These are phyloP conservation scores for Bombylius discolor DNA, from an alignment of 2,888 invertebrate genomes.

Conservation along the genomic window DNA sequence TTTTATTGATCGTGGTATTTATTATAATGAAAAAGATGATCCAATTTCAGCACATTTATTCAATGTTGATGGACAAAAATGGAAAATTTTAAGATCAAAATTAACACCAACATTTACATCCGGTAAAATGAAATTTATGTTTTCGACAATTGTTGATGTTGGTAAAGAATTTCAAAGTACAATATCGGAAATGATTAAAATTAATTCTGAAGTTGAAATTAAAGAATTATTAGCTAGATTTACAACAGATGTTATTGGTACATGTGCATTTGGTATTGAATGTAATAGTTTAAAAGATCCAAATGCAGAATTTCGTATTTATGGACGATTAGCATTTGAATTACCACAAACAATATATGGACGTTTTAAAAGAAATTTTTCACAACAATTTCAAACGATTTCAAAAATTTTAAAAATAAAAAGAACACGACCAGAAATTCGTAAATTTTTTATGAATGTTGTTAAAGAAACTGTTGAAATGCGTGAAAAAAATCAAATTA, in stretches of 20 bases:
- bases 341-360: constrained; percentile 14
- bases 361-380: constrained; percentile 19
- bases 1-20: constrained; percentile 30
- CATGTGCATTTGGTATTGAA: constrained; percentile 39
- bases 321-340: constrained; percentile 21
- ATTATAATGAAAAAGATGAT: constrained; percentile 26
- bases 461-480: constrained; percentile 8
- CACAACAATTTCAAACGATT: constrained; percentile 20
- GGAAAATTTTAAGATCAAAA: constrained; percentile 29
- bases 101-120: constrained; percentile 22
- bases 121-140: constrained; percentile 23
- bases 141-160: constrained; percentile 21
- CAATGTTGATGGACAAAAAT: constrained; percentile 32
- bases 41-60: constrained; percentile 34
- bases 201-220: constrained; percentile 27
- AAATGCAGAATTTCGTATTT: constrained; percentile 30
- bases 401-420: constrained; percentile 16
- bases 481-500: constrained; percentile 7
- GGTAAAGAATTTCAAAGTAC: constrained; percentile 15
- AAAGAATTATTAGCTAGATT: constrained; percentile 36
- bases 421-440: not conserved
- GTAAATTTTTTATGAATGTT: constrained; percentile 8
- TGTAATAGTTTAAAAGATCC: constrained; percentile 35
- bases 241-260: constrained; percentile 41
- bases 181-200: constrained; percentile 14